Percentiles rank a stretch among this genome's conserved stretches.
These are phyloP conservation scores for Actinemys pallida DNA, from an alignment of 2,113 vertebrate genomes.

Conservation along the genomic window DNA sequence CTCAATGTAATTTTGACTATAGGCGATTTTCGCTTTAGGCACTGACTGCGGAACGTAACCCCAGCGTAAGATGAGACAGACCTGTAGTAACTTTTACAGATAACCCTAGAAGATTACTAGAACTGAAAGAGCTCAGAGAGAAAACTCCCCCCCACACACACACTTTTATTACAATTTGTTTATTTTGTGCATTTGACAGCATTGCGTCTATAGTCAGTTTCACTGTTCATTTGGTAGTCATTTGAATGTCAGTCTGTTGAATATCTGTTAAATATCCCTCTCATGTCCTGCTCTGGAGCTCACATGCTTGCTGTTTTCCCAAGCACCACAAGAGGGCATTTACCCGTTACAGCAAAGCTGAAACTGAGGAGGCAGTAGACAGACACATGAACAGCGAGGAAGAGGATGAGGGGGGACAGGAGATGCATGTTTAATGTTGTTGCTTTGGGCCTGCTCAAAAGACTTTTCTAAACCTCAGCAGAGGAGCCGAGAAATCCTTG, in stretches of 20 bases:
- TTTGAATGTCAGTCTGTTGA: not conserved
- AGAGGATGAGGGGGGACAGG: not conserved
- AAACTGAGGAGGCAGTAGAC: not conserved
- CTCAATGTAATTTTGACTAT: too few species aligned
- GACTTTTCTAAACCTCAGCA: conserved; percentile 26
- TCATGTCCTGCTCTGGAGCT: not conserved
- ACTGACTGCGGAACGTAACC: too few species aligned
- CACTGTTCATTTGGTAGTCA: not conserved
- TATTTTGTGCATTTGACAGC: not conserved
- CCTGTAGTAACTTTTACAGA: not conserved
- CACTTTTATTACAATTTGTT: not conserved
- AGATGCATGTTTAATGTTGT: not conserved
- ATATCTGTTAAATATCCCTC: not conserved
- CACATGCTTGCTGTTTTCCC: not conserved
- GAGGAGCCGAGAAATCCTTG: not conserved
- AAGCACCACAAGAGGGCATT: conserved; percentile 7
- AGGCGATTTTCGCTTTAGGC: too few species aligned
- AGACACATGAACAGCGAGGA: conserved; percentile 51
- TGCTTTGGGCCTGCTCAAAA: not conserved
- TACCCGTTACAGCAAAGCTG: not conserved
- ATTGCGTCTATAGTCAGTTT: not conserved
- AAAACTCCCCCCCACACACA: too few species aligned
- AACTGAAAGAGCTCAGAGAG: not conserved
- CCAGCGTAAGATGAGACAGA: too few species aligned
- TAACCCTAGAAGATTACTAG: not conserved